Evolutionary conservation across 2,113 vertebrate genomes (phyloP).

Genomic region (Amphilophus citrinellus): DNA sequence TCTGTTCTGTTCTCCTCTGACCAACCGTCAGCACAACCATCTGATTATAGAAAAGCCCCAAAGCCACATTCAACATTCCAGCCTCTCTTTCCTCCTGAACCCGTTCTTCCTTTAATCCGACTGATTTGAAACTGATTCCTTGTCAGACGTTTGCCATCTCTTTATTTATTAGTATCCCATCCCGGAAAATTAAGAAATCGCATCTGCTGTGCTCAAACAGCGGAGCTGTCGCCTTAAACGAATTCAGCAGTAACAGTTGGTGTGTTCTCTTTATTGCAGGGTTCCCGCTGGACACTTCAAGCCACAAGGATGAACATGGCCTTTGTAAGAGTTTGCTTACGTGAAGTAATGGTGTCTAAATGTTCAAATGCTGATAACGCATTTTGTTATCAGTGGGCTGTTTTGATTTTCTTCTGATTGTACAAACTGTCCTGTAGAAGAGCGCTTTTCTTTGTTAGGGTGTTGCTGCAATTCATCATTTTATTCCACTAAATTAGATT

Average conservation of each 20-base stretch:
- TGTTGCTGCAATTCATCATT: not conserved
- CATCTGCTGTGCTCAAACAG: not conserved
- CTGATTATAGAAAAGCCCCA: constrained; percentile 28
- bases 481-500: not conserved
- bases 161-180: not conserved
- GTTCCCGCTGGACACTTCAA: constrained; percentile 97
- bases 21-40: not conserved
- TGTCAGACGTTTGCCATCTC: not conserved
- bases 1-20: constrained; percentile 24
- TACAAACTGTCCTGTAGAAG: not conserved
- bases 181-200: not conserved
- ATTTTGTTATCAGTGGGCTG: constrained; percentile 18
- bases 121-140: not conserved
- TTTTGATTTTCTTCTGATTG: not conserved
- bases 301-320: constrained; percentile 94
- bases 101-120: not conserved
- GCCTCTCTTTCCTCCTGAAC: not conserved
- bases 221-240: not conserved
- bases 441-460: not conserved
- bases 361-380: not conserved
- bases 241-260: not conserved
- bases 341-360: not conserved
- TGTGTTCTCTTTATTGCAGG: constrained; percentile 80
- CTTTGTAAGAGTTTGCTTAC: constrained; percentile 85
- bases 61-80: not conserved